phyloP scores from a whole-genome alignment of 2,888 invertebrate species.

The Thyatira batis region DNA sequence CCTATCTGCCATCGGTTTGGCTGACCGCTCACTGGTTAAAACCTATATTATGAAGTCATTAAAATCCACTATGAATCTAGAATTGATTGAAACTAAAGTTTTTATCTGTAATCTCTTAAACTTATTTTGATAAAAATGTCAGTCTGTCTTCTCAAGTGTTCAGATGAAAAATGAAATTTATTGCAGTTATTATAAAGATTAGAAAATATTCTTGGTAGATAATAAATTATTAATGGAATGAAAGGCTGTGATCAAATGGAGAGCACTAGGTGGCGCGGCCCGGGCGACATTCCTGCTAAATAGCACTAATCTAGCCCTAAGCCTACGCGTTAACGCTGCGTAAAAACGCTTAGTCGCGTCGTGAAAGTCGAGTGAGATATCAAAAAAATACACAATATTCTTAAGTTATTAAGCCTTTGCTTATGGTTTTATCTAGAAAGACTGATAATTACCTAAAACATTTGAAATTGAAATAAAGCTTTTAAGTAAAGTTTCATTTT shows the following conservation, averaged over 20 bases:
- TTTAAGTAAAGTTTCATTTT: no score
- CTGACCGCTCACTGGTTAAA: no score
- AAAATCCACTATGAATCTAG: no score
- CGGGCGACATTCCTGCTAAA: constrained; percentile 33
- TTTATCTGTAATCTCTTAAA: no score
- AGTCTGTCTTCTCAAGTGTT: no score
- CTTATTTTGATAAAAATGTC: no score
- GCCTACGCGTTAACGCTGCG: constrained; percentile 32
- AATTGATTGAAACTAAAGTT: no score
- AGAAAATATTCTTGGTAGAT: constrained; percentile 28
- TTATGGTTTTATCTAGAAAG: no score
- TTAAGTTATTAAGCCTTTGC: neutral
- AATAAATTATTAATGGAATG: constrained; percentile 51
- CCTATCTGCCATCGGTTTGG: no score
- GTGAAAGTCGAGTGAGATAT: constrained; percentile 16
- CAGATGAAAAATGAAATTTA: neutral
- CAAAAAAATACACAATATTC: neutral
- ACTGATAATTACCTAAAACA: neutral
- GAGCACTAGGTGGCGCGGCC: constrained; percentile 15
- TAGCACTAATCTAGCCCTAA: constrained; percentile 27
- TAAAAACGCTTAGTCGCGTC: constrained; percentile 27
- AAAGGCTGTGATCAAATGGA: constrained; percentile 32
- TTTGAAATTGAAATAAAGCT: no score
- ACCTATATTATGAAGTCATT: no score
- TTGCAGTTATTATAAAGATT: neutral